Evolutionary conservation across 2,797 vertebrate species (phyloP).

Genomic region (Buphagus erythrorhynchus): DNA sequence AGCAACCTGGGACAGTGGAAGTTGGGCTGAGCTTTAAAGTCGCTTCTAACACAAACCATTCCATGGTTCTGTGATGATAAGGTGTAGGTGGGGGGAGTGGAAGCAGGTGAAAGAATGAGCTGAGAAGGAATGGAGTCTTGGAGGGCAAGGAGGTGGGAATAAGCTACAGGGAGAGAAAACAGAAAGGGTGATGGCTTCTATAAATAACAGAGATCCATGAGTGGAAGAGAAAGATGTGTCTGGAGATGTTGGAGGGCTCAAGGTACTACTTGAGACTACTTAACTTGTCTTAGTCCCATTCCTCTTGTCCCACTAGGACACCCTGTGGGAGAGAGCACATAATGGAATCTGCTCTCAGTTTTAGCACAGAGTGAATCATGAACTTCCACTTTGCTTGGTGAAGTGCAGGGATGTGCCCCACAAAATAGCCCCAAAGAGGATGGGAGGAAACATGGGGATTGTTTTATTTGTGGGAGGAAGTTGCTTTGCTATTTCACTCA

Average conservation of each 20-base stretch:
- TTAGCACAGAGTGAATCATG: not conserved
- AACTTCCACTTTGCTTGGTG: not conserved
- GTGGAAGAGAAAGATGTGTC: not conserved
- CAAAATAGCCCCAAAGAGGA: not conserved
- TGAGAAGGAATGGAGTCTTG: not conserved
- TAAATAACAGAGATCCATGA: not conserved
- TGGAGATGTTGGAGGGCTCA: not conserved
- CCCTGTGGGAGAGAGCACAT: not conserved
- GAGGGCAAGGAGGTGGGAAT: not conserved
- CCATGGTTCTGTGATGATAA: not conserved
- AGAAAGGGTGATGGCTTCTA: not conserved
- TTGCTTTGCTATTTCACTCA: not conserved
- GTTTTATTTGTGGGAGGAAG: not conserved
- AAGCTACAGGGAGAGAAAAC: not conserved
- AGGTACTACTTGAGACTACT: not conserved
- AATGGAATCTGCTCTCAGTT: not conserved
- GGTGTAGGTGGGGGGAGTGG: too few species aligned
- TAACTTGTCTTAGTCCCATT: not conserved
- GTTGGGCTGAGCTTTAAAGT: not conserved
- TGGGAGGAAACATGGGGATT: not conserved
- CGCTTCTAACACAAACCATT: not conserved
- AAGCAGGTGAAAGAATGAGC: not conserved
- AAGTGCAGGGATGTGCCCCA: not conserved
- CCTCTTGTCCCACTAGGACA: not conserved
- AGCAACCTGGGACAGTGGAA: rapidly evolving